phyloP scores from a whole-genome alignment of 2,888 invertebrate species.

The Anoplius nigerrimus region DNA sequence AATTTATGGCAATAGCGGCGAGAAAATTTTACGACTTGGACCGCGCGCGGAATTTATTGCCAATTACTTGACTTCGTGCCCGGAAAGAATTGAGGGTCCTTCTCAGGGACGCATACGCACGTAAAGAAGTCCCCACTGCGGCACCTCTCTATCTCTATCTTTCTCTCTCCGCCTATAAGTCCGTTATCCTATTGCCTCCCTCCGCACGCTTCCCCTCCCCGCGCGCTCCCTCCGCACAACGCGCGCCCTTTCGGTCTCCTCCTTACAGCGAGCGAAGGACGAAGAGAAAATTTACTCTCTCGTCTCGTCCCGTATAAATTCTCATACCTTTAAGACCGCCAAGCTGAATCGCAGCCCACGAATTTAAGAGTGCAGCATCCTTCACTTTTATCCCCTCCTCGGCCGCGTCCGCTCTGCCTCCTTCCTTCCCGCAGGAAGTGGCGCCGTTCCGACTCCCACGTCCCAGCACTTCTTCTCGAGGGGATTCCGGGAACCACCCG shows the following conservation, averaged over 20 bases:
- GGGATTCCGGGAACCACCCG: background rate
- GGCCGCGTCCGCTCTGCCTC: background rate
- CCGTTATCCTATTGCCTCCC: too few species aligned
- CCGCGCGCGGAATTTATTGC: constrained; percentile 53
- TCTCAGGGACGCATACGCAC: constrained; percentile 42
- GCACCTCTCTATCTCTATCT: constrained; percentile 12
- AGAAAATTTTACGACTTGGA: constrained; percentile 59
- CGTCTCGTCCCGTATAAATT: constrained; percentile 25
- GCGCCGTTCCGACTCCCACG: background rate
- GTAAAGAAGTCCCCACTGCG: constrained; percentile 27
- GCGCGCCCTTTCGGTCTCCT: background rate
- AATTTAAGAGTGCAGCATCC: constrained; percentile 27
- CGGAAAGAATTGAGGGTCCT: constrained; percentile 53
- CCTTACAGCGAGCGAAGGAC: background rate
- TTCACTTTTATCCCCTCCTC: background rate
- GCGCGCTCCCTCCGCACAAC: too few species aligned
- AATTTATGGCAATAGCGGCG: constrained; percentile 57
- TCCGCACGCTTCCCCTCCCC: background rate
- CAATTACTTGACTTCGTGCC: constrained; percentile 59
- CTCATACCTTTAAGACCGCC: constrained; percentile 18
- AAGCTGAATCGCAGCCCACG: constrained; percentile 6
- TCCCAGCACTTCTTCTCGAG: background rate
- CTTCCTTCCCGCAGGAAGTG: constrained; percentile 3
- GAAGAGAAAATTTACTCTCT: constrained; percentile 20
- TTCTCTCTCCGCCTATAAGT: too few species aligned